Percentiles rank a stretch among this genome's conserved stretches.
phyloP scores from a whole-genome alignment of 1,140 invertebrate species.

The Papilio helenus region DNA sequence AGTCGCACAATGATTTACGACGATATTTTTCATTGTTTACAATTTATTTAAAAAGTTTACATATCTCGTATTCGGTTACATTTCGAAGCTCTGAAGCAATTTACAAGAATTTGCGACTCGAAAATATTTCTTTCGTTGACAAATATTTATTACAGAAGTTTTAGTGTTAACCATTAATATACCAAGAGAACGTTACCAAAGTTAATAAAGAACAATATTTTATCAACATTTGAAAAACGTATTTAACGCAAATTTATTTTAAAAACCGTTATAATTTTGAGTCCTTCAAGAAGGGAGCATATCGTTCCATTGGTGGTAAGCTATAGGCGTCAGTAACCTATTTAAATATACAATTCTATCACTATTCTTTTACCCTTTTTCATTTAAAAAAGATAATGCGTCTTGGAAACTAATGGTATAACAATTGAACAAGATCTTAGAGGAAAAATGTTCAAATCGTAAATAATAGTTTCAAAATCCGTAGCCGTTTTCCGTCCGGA shows the following conservation, averaged over 20 bases:
- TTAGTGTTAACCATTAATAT: constrained; percentile 13
- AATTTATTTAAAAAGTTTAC: constrained; percentile 20
- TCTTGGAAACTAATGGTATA: too few relatives aligned
- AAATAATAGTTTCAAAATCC: neutral
- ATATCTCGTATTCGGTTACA: neutral
- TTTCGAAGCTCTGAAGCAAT: constrained; percentile 1
- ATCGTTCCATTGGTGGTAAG: too few relatives aligned
- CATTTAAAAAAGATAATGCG: too few relatives aligned
- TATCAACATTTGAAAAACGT: too few relatives aligned
- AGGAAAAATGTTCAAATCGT: neutral
- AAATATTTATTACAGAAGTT: constrained; percentile 13
- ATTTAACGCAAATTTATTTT: too few relatives aligned
- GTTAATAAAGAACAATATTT: neutral
- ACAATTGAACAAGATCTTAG: too few relatives aligned
- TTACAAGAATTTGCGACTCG: constrained; percentile 3
- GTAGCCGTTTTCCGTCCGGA: neutral
- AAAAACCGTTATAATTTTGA: too few relatives aligned
- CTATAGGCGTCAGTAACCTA: too few relatives aligned
- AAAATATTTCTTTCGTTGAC: neutral
- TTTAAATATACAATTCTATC: too few relatives aligned
- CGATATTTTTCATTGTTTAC: constrained; percentile 13
- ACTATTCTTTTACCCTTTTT: too few relatives aligned
- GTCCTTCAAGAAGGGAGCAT: too few relatives aligned
- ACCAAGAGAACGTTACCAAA: neutral
- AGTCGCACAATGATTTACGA: neutral